Evolutionary conservation across 2,797 vertebrate species (phyloP).

Genomic region (Ptychadena robeensis): DNA sequence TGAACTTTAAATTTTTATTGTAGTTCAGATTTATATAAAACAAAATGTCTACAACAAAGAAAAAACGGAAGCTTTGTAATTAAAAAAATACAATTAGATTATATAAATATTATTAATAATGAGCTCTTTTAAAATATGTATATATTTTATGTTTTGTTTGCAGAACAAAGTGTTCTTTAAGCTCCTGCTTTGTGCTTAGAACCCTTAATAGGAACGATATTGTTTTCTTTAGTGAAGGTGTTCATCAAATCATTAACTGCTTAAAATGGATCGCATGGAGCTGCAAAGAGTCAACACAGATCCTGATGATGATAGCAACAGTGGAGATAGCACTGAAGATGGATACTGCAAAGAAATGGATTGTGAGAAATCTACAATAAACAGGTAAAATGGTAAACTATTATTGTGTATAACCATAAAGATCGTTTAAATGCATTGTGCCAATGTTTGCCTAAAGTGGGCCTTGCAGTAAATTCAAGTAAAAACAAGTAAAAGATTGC

Average conservation of each 20-base stretch:
- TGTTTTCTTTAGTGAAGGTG: slow-evolving; percentile 73
- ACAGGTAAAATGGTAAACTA: slow-evolving; percentile 75
- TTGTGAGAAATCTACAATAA: slow-evolving; percentile 84
- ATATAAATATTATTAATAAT: slow-evolving; percentile 56
- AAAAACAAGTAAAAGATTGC: too few species aligned
- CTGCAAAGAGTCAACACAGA: slow-evolving; percentile 86
- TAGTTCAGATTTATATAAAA: too few species aligned
- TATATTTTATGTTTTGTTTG: slow-evolving; percentile 71
- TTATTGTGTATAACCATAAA: not conserved
- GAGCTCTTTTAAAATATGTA: slow-evolving; percentile 64
- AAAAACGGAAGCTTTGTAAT: too few species aligned
- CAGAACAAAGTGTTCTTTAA: slow-evolving; percentile 75
- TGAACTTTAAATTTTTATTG: too few species aligned
- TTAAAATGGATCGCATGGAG: slow-evolving; percentile 89
- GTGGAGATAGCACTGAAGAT: slow-evolving; percentile 84
- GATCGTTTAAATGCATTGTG: not conserved
- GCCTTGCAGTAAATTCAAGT: not conserved
- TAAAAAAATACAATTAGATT: too few species aligned
- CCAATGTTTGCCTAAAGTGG: not conserved
- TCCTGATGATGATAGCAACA: slow-evolving; percentile 83
- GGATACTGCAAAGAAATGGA: slow-evolving; percentile 75
- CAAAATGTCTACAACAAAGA: too few species aligned
- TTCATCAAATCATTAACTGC: slow-evolving; percentile 66
- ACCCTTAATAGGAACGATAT: slow-evolving; percentile 63
- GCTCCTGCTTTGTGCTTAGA: slow-evolving; percentile 63